A percentile compares a stretch with the other conserved stretches of the same genome.
Conservation (phyloP, 2,888 invertebrate species). For the Steinernema scapterisci region DNA sequence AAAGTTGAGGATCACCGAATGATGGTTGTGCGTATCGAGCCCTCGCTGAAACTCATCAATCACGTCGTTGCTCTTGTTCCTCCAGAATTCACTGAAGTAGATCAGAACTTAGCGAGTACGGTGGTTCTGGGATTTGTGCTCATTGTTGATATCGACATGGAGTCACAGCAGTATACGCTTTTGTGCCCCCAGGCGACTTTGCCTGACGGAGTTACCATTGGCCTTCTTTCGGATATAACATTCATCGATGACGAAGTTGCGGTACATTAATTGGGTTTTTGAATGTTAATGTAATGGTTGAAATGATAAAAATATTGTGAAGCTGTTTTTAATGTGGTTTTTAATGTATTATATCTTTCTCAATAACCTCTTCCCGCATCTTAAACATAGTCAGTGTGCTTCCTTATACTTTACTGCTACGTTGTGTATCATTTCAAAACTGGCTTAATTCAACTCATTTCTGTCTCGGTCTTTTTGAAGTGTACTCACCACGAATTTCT, state of each 20-base stretch:
- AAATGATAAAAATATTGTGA: no score
- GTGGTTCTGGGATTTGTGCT: constrained; percentile 89
- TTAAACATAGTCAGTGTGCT: no score
- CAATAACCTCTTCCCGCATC: no score
- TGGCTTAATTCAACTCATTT: no score
- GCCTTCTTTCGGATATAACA: constrained; percentile 13
- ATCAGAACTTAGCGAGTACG: constrained; percentile 83
- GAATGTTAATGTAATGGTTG: no score
- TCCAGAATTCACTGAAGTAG: constrained; percentile 74
- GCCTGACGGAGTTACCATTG: constrained; percentile 72
- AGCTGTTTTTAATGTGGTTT: no score
- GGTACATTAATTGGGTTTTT: background rate
- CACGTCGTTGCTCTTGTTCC: constrained; percentile 87
- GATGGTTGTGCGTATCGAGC: constrained; percentile 52
- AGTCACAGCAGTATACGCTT: constrained; percentile 84
- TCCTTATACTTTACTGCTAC: no score
- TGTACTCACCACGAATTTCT: no score
- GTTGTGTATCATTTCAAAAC: no score
- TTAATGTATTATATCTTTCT: no score
- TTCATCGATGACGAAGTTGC: constrained; percentile 14
- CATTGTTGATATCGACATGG: constrained; percentile 88
- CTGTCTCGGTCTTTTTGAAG: no score
- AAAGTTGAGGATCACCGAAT: constrained; percentile 77
- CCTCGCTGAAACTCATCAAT: constrained; percentile 74
- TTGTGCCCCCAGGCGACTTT: constrained; percentile 84